These are phyloP conservation scores for Cryptoprocta ferox DNA, from an alignment of 2,797 vertebrate genomes.

Conservation along the genomic window DNA sequence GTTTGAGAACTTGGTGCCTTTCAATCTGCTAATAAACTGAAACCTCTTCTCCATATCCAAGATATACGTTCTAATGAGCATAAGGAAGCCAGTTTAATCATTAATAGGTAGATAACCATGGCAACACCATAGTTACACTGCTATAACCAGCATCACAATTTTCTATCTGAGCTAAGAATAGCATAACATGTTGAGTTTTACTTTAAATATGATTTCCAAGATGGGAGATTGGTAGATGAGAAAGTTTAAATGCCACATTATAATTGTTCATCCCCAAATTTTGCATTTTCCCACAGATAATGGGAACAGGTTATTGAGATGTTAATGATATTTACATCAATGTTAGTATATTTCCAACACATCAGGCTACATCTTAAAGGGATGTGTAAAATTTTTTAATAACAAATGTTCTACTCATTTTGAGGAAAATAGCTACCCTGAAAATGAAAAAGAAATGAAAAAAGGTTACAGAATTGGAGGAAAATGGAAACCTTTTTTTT, in stretches of 20 bases:
- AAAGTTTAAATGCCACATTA: constrained; percentile 58
- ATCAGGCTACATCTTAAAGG: neutral
- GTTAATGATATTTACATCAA: neutral
- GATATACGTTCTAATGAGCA: constrained; percentile 53
- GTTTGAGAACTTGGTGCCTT: neutral
- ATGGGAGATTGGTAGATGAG: constrained; percentile 40
- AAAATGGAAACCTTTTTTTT: neutral
- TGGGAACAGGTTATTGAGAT: constrained; percentile 19
- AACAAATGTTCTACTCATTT: constrained; percentile 24
- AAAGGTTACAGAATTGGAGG: neutral
- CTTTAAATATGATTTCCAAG: constrained; percentile 70
- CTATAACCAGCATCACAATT: constrained; percentile 60
- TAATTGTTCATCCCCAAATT: neutral
- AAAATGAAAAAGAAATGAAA: neutral
- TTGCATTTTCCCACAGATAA: constrained; percentile 40
- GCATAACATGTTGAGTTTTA: constrained; percentile 48
- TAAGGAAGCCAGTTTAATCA: constrained; percentile 65
- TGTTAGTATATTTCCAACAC: constrained; percentile 19
- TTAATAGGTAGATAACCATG: constrained; percentile 43
- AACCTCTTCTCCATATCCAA: constrained; percentile 39
- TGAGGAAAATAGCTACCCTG: neutral
- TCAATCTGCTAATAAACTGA: constrained; percentile 41
- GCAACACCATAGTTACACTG: constrained; percentile 23
- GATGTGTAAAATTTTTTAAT: neutral
- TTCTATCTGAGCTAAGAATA: constrained; percentile 68